Base-by-base conservation (phyloP, 2,113 vertebrate species). In the Corythoichthys haematopterus region DNA sequence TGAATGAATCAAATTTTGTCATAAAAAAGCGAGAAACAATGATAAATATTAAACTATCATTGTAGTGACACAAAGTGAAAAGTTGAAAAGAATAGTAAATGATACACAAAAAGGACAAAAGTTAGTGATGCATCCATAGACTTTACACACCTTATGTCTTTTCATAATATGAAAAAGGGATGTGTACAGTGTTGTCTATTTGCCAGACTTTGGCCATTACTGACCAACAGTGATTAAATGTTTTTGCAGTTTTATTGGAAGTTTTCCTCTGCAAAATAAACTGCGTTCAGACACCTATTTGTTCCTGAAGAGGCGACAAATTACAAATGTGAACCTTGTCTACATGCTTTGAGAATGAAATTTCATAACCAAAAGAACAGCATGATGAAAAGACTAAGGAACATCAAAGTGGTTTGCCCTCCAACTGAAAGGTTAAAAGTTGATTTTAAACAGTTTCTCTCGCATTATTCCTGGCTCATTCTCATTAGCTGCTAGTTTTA, bases 401-500 rank as follows among this genome's bases (percentile, higher is more conserved):
- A 96, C 94, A 95, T 98, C 94, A 98, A 97, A 98, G 93, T 89
- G 88, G 84, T 74, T 88, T 83, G 69, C 93, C 92, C 90, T 91
- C 92, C 91, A 90, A 94, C 93, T 92, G 91, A 92, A 90, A 92
- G 93, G 93, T 95, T 95, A 93, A 92, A 94, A 94, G 94, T 95
- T 94, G 92, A 93, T 90, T 93, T 88, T 90, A 86, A 92, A 93
- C 94, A 90, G 92, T 92, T 94, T 94, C 92, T 88, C 93, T 91
- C 84, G 88, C 93, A 92, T 93, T 93, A 91, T 94, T 94, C 93
- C 94, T 88, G 86, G 90, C 91, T 88, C 85, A 91, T 94, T 93
- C 95, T 97, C 93, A 96, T 98, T 97, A 96, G 92, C 90, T 90
- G 92, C 93, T 93, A 90, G 90, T 96, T 95, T 95, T 95, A 98